phyloP scores from a whole-genome alignment of 2,888 invertebrate species.

The Opisthograptis luteolata region DNA sequence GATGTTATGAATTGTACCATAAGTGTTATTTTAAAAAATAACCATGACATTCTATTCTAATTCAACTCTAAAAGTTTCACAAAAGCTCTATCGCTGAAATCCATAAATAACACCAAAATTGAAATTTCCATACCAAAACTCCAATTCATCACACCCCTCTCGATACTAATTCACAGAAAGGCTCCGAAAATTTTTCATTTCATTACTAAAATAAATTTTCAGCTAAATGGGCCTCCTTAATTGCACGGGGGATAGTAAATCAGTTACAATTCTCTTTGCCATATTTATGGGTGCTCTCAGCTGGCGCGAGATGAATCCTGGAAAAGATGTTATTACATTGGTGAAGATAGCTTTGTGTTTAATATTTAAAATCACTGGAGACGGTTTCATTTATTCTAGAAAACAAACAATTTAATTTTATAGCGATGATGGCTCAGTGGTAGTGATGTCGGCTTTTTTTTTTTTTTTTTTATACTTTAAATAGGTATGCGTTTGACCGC shows the following conservation, averaged over 20 bases:
- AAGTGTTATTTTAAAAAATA: too few relatives aligned
- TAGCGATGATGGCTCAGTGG: too few relatives aligned
- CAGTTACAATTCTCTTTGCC: constrained; percentile 22
- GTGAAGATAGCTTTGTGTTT: neutral
- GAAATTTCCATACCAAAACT: constrained; percentile 12
- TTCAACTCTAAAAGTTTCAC: too few relatives aligned
- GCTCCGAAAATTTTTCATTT: constrained; percentile 25
- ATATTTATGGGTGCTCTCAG: constrained; percentile 8
- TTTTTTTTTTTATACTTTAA: too few relatives aligned
- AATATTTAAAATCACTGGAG: too few relatives aligned
- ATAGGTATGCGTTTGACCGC: too few relatives aligned
- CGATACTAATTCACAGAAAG: constrained; percentile 23
- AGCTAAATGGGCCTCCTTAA: constrained; percentile 29
- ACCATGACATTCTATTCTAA: too few relatives aligned
- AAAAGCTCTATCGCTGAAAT: too few relatives aligned
- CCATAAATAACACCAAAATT: constrained; percentile 19
- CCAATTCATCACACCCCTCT: constrained; percentile 24
- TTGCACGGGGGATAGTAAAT: constrained; percentile 34
- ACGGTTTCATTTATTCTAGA: too few relatives aligned
- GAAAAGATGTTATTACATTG: neutral
- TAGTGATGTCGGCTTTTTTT: too few relatives aligned
- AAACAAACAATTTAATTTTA: too few relatives aligned
- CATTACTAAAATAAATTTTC: constrained; percentile 34
- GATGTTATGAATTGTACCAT: too few relatives aligned
- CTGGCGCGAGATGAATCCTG: neutral